Evolutionary conservation across 2,888 invertebrate genomes (phyloP).

Genomic region (Lycophotia porphyrea): DNA sequence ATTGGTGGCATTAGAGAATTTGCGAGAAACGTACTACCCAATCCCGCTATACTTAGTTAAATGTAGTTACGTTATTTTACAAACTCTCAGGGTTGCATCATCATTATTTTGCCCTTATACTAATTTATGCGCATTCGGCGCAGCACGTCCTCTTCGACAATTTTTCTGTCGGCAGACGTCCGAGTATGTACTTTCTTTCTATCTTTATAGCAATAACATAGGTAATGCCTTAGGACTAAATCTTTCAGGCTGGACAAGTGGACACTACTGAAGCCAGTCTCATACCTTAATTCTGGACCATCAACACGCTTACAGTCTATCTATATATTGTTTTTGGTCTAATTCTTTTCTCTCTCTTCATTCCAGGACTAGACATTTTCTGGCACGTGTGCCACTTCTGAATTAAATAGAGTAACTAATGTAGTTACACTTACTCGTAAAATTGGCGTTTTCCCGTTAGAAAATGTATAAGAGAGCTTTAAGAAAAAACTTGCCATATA

Average conservation of each 20-base stretch:
- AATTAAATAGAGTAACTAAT: not conserved
- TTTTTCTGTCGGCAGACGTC: not conserved
- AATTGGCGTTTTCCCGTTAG: conserved; percentile 1
- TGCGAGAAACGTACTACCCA: conserved; percentile 50
- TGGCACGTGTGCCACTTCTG: not conserved
- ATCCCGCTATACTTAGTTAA: conserved; percentile 21
- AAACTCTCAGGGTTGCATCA: not conserved
- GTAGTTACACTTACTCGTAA: not conserved
- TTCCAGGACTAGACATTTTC: not conserved
- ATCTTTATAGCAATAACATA: not conserved
- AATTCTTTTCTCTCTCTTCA: not conserved
- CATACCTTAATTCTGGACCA: not conserved
- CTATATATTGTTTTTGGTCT: not conserved
- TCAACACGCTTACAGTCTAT: not conserved
- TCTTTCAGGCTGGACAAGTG: not conserved
- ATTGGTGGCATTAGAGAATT: conserved; percentile 66
- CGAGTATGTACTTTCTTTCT: not conserved
- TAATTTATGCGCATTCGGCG: no score
- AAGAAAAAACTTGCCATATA: not conserved
- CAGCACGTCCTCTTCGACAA: not conserved
- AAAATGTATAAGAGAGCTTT: conserved; percentile 15
- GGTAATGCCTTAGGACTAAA: not conserved
- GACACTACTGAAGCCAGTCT: not conserved
- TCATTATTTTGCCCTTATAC: not conserved
- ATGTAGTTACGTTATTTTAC: conserved; percentile 13